These are phyloP conservation scores for Pedionomus torquatus DNA, from an alignment of 2,113 vertebrate species.

Conservation along the genomic window DNA sequence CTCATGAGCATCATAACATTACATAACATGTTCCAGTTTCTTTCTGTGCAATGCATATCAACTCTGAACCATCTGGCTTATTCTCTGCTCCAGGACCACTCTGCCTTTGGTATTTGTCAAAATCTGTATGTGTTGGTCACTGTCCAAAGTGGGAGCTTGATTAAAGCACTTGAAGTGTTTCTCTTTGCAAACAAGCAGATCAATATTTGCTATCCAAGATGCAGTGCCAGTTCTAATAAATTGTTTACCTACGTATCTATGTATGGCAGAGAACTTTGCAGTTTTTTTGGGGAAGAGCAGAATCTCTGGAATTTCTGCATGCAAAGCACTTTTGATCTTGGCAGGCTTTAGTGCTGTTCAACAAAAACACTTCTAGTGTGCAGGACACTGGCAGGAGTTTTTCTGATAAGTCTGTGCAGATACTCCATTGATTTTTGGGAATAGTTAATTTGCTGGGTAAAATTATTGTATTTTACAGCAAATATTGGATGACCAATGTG, in stretches of 20 bases:
- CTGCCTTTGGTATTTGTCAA: neutral
- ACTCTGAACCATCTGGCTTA: conserved; percentile 20
- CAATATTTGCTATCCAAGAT: neutral
- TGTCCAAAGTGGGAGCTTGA: neutral
- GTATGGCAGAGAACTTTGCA: neutral
- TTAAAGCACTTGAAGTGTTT: neutral
- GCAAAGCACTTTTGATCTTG: neutral
- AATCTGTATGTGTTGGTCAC: neutral
- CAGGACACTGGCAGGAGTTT: no score
- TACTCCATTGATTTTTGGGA: neutral
- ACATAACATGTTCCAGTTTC: neutral
- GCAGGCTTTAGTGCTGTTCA: neutral
- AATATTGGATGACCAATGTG: neutral
- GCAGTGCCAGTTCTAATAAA: neutral
- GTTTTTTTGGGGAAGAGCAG: neutral
- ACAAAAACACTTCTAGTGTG: neutral
- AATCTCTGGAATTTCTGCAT: neutral
- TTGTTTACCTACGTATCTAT: neutral
- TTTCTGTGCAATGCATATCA: neutral
- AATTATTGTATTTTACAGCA: neutral
- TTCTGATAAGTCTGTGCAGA: neutral
- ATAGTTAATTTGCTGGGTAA: neutral
- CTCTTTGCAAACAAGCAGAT: neutral
- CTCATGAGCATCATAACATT: neutral
- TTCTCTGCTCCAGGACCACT: neutral